Conservation (phyloP, 2,888 invertebrate genomes). For the Torymus auratus region DNA sequence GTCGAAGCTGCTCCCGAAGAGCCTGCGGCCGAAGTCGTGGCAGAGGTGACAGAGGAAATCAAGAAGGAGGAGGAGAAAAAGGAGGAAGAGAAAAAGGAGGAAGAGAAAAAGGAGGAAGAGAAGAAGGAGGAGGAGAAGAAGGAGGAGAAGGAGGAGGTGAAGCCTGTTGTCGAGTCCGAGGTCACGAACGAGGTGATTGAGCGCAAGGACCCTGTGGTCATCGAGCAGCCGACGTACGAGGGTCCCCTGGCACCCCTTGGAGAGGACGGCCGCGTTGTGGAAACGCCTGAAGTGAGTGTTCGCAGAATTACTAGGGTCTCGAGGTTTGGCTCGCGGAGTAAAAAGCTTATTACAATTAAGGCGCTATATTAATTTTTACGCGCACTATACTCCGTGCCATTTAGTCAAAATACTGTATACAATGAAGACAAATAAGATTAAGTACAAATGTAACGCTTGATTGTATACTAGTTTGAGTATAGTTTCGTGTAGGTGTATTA, state of each 20-base stretch:
- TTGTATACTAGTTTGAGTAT: no score
- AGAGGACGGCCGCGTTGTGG: conserved; percentile 68
- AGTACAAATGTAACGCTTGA: no score
- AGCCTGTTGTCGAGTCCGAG: conserved; percentile 35
- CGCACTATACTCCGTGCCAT: no score
- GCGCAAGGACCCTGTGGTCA: background rate
- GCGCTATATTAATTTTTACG: no score
- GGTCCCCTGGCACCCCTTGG: conserved; percentile 68
- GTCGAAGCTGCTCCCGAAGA: background rate
- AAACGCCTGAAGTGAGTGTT: conserved; percentile 69
- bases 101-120: background rate
- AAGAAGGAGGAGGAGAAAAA: background rate
- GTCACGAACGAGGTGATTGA: conserved; percentile 30
- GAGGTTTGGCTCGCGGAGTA: no score
- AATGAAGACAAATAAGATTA: no score
- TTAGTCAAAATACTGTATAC: no score
- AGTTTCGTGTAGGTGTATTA: no score
- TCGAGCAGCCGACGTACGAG: conserved; percentile 57
- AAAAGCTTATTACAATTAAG: no score
- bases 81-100: background rate
- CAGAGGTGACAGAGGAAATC: background rate
- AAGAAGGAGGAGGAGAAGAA: background rate
- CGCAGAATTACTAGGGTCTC: background rate
- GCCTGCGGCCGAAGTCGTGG: no score
- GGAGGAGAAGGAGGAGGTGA: conserved; percentile 6